phyloP scores from a whole-genome alignment of 1,140 invertebrate species.

The Babylonia areolata region DNA sequence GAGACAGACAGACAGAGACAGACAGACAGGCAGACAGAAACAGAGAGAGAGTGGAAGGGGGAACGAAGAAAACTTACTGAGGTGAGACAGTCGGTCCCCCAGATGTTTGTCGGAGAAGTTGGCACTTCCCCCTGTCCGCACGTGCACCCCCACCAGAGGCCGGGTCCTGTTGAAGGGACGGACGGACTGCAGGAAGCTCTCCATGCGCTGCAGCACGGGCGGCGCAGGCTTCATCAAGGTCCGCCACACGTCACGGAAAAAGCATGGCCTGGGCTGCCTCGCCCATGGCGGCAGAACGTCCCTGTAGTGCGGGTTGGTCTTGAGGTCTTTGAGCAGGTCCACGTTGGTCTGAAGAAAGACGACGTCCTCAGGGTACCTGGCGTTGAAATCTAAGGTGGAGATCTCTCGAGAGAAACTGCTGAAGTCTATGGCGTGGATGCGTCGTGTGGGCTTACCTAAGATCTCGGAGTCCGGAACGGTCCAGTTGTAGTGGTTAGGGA shows the following conservation, averaged over 20 bases:
- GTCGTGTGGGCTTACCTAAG: neutral
- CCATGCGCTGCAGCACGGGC: neutral
- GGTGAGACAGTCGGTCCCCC: no score
- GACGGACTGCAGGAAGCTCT: neutral
- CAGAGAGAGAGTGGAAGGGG: no score
- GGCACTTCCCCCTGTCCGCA: slow-evolving; percentile 47
- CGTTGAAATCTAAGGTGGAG: neutral
- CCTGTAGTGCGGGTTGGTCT: neutral
- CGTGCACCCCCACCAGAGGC: slow-evolving; percentile 51
- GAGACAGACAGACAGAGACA: no score
- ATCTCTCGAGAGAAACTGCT: neutral
- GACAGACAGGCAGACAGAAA: no score
- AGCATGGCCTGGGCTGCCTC: neutral
- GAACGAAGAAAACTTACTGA: no score
- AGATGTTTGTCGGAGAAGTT: no score
- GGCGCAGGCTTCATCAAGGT: neutral
- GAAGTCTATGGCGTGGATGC: neutral
- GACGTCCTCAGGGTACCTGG: slow-evolving; percentile 7
- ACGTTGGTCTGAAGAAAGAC: slow-evolving; percentile 21
- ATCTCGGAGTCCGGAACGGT: neutral
- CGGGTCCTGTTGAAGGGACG: neutral
- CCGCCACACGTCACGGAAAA: neutral
- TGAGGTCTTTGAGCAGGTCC: neutral
- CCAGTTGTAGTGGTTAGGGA: slow-evolving; percentile 53
- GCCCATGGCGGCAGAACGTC: neutral